A percentile compares a stretch with the other conserved stretches of the same genome.
Evolutionary conservation across 2,797 vertebrate species (phyloP).

Genomic region (Telmatherina bonti): DNA sequence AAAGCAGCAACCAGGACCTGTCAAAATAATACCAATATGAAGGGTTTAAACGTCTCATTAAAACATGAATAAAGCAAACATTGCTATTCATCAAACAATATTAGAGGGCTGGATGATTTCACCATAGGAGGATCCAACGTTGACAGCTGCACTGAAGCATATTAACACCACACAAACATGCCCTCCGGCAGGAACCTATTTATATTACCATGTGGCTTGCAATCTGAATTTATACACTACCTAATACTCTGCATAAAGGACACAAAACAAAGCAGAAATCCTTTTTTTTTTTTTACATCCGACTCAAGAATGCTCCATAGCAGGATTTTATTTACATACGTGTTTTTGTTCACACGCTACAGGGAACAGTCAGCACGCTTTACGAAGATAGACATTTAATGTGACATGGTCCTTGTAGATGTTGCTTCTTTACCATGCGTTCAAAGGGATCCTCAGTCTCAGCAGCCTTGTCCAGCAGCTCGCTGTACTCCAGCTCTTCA

Average conservation of each 20-base stretch:
- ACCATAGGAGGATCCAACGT: slow-evolving; percentile 42
- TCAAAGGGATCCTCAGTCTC: slow-evolving; percentile 94
- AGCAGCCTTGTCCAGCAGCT: slow-evolving; percentile 96
- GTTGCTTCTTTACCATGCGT: slow-evolving; percentile 89
- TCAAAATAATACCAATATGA: slow-evolving; percentile 18
- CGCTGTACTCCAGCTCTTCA: slow-evolving; percentile 98
- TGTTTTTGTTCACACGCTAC: background rate
- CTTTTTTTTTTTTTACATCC: background rate
- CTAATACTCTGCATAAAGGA: slow-evolving; percentile 8
- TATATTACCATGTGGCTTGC: slow-evolving; percentile 18
- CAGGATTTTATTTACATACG: background rate
- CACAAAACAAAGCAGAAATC: background rate
- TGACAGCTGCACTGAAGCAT: slow-evolving; percentile 32
- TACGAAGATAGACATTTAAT: slow-evolving; percentile 1
- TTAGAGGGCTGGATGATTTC: slow-evolving; percentile 18
- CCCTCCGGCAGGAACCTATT: slow-evolving; percentile 26
- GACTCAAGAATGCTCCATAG: background rate
- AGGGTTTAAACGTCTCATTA: slow-evolving; percentile 19
- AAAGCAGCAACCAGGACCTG: slow-evolving; percentile 97
- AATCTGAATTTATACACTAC: slow-evolving; percentile 28
- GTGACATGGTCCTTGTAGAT: background rate
- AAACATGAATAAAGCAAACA: slow-evolving; percentile 35
- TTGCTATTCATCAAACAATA: slow-evolving; percentile 32
- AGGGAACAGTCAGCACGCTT: background rate
- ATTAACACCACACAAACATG: slow-evolving; percentile 4